Evolutionary conservation across 1,140 invertebrate genomes (phyloP), one percentile per base, ranked within the genome.

Genomic region (Drosophila sechellia): DNA sequence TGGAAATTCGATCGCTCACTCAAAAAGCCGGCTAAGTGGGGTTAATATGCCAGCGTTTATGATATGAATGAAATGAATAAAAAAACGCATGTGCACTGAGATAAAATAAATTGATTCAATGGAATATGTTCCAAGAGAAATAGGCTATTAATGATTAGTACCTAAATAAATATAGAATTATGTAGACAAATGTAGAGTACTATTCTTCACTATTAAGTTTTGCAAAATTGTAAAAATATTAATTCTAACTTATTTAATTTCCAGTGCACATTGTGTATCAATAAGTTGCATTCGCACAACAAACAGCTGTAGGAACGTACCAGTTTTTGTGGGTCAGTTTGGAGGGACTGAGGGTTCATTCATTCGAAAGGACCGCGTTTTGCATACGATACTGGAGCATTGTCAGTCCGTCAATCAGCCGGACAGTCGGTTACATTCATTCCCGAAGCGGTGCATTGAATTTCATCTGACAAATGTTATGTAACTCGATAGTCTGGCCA

Each of bases 391-490:
- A 81, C 57, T 72, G 79, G 54, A 42, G 60, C 61, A 78, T 60
- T 72, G 69, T 72, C 70, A 53, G 50, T 73, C 66, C 57, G 75
- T 71, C 68, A 79, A 77, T 83, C 80, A 74, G 66, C 46, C 68
- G 35, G 46, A 15, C 52, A 56, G 50, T 54, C 58, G 54, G 65
- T 65, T 56, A 60, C 46, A 31, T 75, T 75, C 69, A 70, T 75
- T 53, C 52, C 56, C 35, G 12, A 43, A 53, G 40, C 27, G 45
- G 45, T 76, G 81, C 72, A 83, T 89, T 89, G 58, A 84, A 89
- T 89, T 89, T 77, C 84, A 74, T 13, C 27, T 56, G 35, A 59
- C 84, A 89, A 89, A 87, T 87, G 84, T 79, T 81, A 50, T 52
- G 84, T 80, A 89, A 89, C 64, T 65, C 49, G 84, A 89, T 89